A percentile compares a stretch with the other conserved stretches of the same genome.
Conservation (phyloP, 1,140 invertebrate genomes). For the Laupala kohalensis region DNA sequence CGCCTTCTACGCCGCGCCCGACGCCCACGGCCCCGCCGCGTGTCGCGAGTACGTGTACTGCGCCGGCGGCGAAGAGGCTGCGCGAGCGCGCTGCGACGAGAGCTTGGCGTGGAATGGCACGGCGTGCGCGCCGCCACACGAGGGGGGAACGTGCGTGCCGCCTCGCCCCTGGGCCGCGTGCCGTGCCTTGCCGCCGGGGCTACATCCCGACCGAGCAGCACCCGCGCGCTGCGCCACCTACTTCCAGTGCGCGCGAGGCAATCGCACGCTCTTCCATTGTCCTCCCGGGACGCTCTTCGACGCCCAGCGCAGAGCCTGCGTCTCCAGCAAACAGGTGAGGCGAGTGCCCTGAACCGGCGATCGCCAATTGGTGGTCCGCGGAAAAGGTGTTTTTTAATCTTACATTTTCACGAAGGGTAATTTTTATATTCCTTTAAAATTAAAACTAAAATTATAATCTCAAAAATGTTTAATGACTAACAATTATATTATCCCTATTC, state of each 20-base stretch:
- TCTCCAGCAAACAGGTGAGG: background rate
- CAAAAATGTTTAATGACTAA: background rate
- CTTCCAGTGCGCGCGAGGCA: constrained; percentile 32
- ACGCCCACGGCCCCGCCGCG: constrained; percentile 16
- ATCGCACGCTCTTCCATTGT: constrained; percentile 30
- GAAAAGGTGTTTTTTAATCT: background rate
- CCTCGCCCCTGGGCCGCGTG: constrained; percentile 26
- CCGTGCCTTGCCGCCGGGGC: constrained; percentile 30
- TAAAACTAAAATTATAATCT: background rate
- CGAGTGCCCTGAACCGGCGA: background rate
- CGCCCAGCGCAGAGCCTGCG: constrained; percentile 22
- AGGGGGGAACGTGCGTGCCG: constrained; percentile 3
- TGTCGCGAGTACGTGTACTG: constrained; percentile 27
- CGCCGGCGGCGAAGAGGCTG: constrained; percentile 20
- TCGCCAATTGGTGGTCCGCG: too few relatives aligned
- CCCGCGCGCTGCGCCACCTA: constrained; percentile 34
- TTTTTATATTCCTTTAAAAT: background rate
- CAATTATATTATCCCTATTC: too few relatives aligned
- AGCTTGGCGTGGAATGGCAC: constrained; percentile 25
- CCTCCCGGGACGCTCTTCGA: constrained; percentile 32
- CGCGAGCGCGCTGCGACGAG: constrained; percentile 22
- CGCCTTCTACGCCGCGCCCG: constrained; percentile 19
- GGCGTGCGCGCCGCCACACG: constrained; percentile 20
- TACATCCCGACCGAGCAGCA: constrained; percentile 23
- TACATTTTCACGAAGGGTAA: background rate